Percentiles rank a stretch among this genome's conserved stretches.
Conservation (phyloP, 2,888 invertebrate species). For the Lithophane ornitopus region DNA sequence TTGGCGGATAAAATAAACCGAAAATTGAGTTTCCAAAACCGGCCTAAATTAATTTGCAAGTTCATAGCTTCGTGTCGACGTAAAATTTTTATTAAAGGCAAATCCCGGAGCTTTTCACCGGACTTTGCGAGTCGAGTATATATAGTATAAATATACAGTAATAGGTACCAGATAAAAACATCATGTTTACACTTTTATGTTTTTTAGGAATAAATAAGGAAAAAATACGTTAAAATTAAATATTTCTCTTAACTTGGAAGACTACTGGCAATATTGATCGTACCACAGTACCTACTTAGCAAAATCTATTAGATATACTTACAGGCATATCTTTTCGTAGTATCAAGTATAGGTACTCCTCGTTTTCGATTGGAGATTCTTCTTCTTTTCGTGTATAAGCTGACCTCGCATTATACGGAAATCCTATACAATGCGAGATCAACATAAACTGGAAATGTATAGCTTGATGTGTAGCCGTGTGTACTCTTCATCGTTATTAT, state of each 20-base stretch:
- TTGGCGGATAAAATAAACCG: slow-evolving; percentile 89
- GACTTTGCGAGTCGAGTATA: slow-evolving; percentile 71
- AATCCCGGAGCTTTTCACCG: slow-evolving; percentile 76
- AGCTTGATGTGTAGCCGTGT: too few species aligned
- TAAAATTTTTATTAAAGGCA: slow-evolving; percentile 85
- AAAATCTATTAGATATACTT: too few species aligned
- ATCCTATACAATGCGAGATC: too few species aligned
- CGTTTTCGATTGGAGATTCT: too few species aligned
- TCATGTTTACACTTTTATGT: slow-evolving; percentile 28
- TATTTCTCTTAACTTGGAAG: background rate
- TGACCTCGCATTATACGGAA: too few species aligned
- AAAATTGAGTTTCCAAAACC: slow-evolving; percentile 89
- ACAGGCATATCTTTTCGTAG: background rate
- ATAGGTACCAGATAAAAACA: slow-evolving; percentile 36
- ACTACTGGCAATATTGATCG: background rate
- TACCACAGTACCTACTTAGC: background rate
- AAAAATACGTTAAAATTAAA: background rate
- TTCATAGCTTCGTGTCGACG: slow-evolving; percentile 85
- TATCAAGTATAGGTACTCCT: background rate
- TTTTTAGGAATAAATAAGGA: slow-evolving; percentile 14
- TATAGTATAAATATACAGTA: slow-evolving; percentile 48
- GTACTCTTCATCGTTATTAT: too few species aligned
- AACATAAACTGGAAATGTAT: too few species aligned
- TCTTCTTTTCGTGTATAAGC: too few species aligned
- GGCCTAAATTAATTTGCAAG: slow-evolving; percentile 89